Evolutionary conservation across 2,888 invertebrate genomes (phyloP).

Genomic region (Rutpela maculata): DNA sequence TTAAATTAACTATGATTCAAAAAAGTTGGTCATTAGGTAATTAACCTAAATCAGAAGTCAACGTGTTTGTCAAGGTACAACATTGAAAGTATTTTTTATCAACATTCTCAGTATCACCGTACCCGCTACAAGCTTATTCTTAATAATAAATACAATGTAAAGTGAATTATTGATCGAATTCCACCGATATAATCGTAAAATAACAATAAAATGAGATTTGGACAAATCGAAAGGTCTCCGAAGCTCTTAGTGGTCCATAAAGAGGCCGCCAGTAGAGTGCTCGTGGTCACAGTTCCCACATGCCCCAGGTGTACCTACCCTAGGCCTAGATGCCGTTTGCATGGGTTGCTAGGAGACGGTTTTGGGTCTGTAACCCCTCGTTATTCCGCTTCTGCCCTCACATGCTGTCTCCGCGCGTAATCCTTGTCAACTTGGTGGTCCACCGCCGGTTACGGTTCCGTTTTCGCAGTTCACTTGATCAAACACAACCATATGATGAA

Average conservation of each 20-base stretch:
- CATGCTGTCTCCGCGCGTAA: constrained; percentile 47
- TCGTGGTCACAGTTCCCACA: constrained; percentile 36
- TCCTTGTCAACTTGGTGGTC: constrained; percentile 57
- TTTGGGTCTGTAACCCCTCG: constrained; percentile 47
- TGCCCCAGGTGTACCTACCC: constrained; percentile 49
- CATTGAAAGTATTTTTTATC: no score
- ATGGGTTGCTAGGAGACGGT: constrained; percentile 67
- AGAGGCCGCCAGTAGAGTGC: constrained; percentile 27
- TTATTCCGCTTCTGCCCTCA: constrained; percentile 48
- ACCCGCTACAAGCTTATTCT: not conserved
- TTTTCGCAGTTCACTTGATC: constrained; percentile 55
- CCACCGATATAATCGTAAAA: constrained; percentile 29
- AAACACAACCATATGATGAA: constrained; percentile 56
- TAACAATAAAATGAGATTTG: constrained; percentile 34
- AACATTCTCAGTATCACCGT: not conserved
- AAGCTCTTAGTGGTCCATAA: constrained; percentile 14
- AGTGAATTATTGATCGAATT: not conserved
- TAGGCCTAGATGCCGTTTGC: constrained; percentile 65
- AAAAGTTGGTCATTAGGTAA: no score
- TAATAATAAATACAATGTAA: not conserved
- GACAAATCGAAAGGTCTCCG: constrained; percentile 12
- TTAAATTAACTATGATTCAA: no score
- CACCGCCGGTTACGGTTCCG: constrained; percentile 54
- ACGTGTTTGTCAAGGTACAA: no score
- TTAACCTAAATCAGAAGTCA: no score